These are phyloP conservation scores for Cynoglossus semilaevis DNA, from an alignment of 2,113 vertebrate genomes.

Conservation along the genomic window DNA sequence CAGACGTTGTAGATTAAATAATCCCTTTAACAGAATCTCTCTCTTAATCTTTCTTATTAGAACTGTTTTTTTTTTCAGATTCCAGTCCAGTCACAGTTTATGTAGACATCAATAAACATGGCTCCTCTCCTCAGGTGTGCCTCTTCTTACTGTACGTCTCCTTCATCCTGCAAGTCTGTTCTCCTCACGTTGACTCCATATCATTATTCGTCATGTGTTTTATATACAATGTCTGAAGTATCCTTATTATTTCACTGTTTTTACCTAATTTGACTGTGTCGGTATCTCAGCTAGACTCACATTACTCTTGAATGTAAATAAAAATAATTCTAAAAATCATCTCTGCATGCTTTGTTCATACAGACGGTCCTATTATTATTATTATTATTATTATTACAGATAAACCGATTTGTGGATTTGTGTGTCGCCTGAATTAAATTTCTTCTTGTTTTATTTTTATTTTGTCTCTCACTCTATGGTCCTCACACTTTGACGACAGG, in stretches of 20 bases:
- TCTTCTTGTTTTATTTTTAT: too few species aligned
- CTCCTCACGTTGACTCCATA: constrained; percentile 4
- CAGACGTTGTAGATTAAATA: constrained; percentile 12
- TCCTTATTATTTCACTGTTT: constrained; percentile 2
- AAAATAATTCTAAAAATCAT: neutral
- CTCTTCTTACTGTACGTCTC: constrained; percentile 44
- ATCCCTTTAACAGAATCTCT: constrained; percentile 52
- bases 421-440: too few species aligned
- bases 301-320: constrained; percentile 29
- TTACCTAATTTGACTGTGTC: neutral
- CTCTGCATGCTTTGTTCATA: neutral
- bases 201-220: neutral
- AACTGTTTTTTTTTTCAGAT: constrained; percentile 8
- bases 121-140: constrained; percentile 52
- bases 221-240: neutral
- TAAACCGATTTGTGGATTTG: too few species aligned
- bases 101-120: constrained; percentile 9
- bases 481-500: too few species aligned
- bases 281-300: neutral
- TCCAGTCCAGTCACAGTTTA: constrained; percentile 10
- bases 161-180: constrained; percentile 1
- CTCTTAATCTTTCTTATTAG: constrained; percentile 4
- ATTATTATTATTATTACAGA: too few species aligned
- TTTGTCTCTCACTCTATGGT: too few species aligned
- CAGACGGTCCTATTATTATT: neutral